phyloP scores from a whole-genome alignment of 2,797 vertebrate species.

The Gouania willdenowi region DNA sequence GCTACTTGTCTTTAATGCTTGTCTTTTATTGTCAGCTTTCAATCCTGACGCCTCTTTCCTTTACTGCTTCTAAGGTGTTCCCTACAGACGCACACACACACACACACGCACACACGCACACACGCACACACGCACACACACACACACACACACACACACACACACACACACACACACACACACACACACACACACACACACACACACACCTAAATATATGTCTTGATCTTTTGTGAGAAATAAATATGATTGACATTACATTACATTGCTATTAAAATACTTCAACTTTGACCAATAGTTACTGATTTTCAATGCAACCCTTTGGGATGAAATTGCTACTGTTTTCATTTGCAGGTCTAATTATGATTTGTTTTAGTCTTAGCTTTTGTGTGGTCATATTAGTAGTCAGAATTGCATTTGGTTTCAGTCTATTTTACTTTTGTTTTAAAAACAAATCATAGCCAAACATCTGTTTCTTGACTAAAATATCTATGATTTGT shows the following conservation, averaged over 20 bases:
- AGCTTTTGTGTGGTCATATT: no score
- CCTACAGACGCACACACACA: neutral
- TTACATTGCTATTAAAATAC: slow-evolving; percentile 24
- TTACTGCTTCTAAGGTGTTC: slow-evolving; percentile 8
- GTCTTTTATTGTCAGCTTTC: slow-evolving; percentile 33
- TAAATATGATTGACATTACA: slow-evolving; percentile 35
- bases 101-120: neutral
- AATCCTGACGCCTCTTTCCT: slow-evolving; percentile 12
- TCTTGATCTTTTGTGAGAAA: slow-evolving; percentile 39
- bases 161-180: neutral
- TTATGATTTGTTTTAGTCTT: no score
- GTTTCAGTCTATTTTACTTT: no score
- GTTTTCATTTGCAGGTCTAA: no score
- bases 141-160: neutral
- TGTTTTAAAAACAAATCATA: no score
- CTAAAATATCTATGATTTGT: no score
- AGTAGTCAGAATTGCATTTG: no score
- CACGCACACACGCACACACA: neutral
- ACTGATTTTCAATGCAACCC: slow-evolving; percentile 23
- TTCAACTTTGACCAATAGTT: slow-evolving; percentile 23
- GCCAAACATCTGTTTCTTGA: no score
- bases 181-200: slow-evolving; percentile 1
- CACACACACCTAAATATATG: no score
- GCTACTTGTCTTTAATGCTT: slow-evolving; percentile 39
- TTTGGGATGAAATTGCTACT: slow-evolving; percentile 29